These are phyloP conservation scores for Mesorhabditis belari DNA, from an alignment of 2,888 invertebrate genomes.

Conservation along the genomic window DNA sequence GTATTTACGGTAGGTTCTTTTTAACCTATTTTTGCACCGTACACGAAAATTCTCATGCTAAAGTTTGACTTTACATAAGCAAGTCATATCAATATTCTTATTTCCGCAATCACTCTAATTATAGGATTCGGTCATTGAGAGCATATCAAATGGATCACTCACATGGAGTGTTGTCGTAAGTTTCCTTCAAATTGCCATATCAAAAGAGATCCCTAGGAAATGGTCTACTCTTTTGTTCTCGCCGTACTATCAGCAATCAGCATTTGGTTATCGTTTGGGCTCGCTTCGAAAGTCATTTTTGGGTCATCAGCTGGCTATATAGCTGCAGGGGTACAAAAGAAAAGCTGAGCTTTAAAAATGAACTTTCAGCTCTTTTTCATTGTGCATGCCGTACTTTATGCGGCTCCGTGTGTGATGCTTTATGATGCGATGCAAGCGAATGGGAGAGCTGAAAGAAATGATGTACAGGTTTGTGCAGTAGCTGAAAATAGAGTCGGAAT, in stretches of 20 bases:
- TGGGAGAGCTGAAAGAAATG: slow-evolving; percentile 5
- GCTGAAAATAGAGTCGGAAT: not conserved
- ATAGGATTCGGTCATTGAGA: slow-evolving; percentile 38
- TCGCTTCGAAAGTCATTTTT: slow-evolving; percentile 32
- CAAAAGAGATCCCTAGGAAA: slow-evolving; percentile 23
- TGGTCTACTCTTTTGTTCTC: slow-evolving; percentile 47
- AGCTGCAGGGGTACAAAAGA: slow-evolving; percentile 30
- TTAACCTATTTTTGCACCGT: no score
- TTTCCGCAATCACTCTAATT: no score
- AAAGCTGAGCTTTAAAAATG: slow-evolving; percentile 1
- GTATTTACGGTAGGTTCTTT: no score
- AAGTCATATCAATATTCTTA: not conserved
- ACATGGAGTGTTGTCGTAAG: slow-evolving; percentile 44
- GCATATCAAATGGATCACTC: slow-evolving; percentile 38
- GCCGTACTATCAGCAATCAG: slow-evolving; percentile 38
- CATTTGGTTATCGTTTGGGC: slow-evolving; percentile 46
- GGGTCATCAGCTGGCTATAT: slow-evolving; percentile 46
- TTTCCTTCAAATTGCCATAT: not conserved
- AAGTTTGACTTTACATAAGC: no score
- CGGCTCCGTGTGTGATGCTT: slow-evolving; percentile 39
- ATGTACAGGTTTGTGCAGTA: slow-evolving; percentile 2
- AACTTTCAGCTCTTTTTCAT: slow-evolving; percentile 44
- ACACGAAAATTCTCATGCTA: no score
- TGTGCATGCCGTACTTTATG: slow-evolving; percentile 40
- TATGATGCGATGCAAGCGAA: slow-evolving; percentile 32